Evolutionary conservation across 2,113 vertebrate species (phyloP).

Genomic region (Okapia johnstoni): DNA sequence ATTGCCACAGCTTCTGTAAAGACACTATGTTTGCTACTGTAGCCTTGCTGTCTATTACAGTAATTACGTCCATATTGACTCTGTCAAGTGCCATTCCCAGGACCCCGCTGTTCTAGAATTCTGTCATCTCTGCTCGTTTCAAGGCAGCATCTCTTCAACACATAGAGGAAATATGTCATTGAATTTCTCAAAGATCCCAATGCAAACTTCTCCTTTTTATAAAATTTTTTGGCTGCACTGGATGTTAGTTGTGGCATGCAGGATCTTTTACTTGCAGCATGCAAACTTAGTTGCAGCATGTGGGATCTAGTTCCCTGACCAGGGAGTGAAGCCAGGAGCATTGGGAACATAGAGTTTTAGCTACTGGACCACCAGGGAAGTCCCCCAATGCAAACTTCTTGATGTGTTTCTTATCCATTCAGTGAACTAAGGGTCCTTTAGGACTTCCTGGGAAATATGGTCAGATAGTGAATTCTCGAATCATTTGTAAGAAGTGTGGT

Average conservation of each 20-base stretch:
- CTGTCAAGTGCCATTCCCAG: background rate
- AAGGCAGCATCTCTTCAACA: background rate
- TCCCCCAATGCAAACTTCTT: background rate
- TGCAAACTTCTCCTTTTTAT: background rate
- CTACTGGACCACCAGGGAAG: background rate
- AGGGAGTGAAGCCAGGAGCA: background rate
- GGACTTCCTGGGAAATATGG: background rate
- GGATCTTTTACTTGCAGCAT: background rate
- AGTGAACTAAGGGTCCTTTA: background rate
- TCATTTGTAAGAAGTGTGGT: background rate
- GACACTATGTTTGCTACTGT: background rate
- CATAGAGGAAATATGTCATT: background rate
- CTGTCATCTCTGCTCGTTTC: background rate
- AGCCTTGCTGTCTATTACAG: background rate
- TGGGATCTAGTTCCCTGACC: background rate
- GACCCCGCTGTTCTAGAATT: background rate
- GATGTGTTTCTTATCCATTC: background rate
- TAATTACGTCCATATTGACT: background rate
- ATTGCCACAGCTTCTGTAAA: background rate
- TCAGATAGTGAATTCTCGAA: background rate
- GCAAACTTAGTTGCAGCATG: background rate
- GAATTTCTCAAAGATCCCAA: background rate
- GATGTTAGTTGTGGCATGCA: background rate
- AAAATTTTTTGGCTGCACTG: background rate
- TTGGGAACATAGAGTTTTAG: background rate